Evolutionary conservation across 2,113 vertebrate genomes (phyloP).

Genomic region (Cottus gobio): DNA sequence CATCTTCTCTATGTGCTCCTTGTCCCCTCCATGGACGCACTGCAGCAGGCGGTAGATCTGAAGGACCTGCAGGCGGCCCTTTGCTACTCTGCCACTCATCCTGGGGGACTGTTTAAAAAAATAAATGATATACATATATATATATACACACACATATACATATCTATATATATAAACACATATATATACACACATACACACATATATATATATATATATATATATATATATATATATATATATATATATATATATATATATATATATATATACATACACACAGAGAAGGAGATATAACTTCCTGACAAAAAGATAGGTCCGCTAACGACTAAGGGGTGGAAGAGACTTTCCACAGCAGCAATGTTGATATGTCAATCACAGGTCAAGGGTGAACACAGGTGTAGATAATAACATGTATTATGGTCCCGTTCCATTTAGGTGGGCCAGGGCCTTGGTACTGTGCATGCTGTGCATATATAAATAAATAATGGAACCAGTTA

Average conservation of each 20-base stretch:
- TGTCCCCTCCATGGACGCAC: constrained; percentile 84
- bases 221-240: neutral
- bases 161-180: no score
- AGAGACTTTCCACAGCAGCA: no score
- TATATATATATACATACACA: neutral
- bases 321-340: neutral
- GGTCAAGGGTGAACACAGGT: neutral
- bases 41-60: constrained; percentile 94
- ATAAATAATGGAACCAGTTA: neutral
- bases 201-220: no score
- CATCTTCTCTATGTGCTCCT: constrained; percentile 87
- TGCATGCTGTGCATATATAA: no score
- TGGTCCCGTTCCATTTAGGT: no score
- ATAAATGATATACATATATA: no score
- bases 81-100: constrained; percentile 68
- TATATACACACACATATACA: no score
- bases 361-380: neutral
- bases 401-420: neutral
- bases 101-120: neutral
- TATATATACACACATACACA: no score
- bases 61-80: constrained; percentile 84
- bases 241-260: no score
- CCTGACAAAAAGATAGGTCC: neutral
- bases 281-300: neutral
- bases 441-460: no score